Evolutionary conservation across 2,113 vertebrate species (phyloP).

Genomic region (Oryzias javanicus): DNA sequence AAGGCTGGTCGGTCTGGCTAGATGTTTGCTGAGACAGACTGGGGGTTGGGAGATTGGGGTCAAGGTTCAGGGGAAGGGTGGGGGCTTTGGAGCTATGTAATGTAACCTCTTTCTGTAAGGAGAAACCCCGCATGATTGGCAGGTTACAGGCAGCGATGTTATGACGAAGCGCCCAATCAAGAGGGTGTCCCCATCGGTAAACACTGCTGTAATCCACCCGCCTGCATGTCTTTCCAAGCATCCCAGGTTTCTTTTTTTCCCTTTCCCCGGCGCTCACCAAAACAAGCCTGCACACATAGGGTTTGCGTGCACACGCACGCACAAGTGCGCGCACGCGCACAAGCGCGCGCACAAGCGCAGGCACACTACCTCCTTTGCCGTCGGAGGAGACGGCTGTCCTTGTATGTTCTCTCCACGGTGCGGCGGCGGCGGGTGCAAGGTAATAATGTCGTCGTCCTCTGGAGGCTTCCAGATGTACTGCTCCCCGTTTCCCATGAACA

Average conservation of each 20-base stretch:
- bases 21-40: conserved; percentile 6
- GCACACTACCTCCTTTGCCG: conserved; percentile 71
- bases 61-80: conserved; percentile 39
- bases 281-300: not conserved
- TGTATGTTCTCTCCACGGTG: conserved; percentile 63
- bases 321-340: not conserved
- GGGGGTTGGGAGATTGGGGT: conserved; percentile 35
- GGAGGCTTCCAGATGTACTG: conserved; percentile 84
- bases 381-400: conserved; percentile 59
- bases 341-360: not conserved
- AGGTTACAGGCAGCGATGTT: conserved; percentile 55
- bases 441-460: conserved; percentile 75
- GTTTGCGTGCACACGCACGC: not conserved
- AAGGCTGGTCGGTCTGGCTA: conserved; percentile 13
- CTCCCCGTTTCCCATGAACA: conserved; percentile 81
- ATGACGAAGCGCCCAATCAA: conserved; percentile 46
- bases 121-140: conserved; percentile 50
- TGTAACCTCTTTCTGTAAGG: conserved; percentile 47
- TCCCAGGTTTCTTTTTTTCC: not conserved
- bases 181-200: conserved; percentile 29
- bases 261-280: not conserved
- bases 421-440: conserved; percentile 65
- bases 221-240: conserved; percentile 2
- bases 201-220: conserved; percentile 33
- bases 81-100: conserved; percentile 40